These are phyloP conservation scores for Florisuga fusca DNA, from an alignment of 2,797 vertebrate species.

Conservation along the genomic window DNA sequence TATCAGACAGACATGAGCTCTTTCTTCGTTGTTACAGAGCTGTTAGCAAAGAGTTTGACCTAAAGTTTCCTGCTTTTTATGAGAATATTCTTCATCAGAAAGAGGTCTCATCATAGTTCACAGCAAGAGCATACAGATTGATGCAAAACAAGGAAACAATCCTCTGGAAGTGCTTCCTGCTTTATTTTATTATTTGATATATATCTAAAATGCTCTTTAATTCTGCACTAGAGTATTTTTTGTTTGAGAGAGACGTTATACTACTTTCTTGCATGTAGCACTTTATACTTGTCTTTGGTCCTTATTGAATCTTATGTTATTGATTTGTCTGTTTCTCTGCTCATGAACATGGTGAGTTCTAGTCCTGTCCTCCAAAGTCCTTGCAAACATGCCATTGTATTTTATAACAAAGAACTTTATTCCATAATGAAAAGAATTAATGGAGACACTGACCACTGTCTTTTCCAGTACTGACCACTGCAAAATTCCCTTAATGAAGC, in stretches of 20 bases:
- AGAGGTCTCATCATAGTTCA: fast-evolving
- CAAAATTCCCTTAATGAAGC: background rate
- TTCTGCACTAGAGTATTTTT: background rate
- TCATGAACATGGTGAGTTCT: background rate
- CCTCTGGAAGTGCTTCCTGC: background rate
- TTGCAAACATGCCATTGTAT: background rate
- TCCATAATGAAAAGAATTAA: background rate
- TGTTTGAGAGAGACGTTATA: background rate
- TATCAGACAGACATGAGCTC: background rate
- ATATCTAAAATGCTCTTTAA: background rate
- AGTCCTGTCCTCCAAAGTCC: background rate
- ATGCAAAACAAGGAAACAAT: background rate
- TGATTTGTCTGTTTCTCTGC: background rate
- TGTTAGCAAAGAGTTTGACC: background rate
- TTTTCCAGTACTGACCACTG: background rate
- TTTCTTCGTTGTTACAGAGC: background rate
- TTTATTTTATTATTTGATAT: background rate
- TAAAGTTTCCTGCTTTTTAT: background rate
- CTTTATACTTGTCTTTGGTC: background rate
- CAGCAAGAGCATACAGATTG: background rate
- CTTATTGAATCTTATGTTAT: background rate
- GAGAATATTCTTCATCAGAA: background rate
- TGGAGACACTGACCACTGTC: background rate
- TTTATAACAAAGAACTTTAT: background rate
- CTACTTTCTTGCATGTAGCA: background rate